Evolutionary conservation across 2,888 invertebrate species (phyloP).

Genomic region (Cheilosia grossa): DNA sequence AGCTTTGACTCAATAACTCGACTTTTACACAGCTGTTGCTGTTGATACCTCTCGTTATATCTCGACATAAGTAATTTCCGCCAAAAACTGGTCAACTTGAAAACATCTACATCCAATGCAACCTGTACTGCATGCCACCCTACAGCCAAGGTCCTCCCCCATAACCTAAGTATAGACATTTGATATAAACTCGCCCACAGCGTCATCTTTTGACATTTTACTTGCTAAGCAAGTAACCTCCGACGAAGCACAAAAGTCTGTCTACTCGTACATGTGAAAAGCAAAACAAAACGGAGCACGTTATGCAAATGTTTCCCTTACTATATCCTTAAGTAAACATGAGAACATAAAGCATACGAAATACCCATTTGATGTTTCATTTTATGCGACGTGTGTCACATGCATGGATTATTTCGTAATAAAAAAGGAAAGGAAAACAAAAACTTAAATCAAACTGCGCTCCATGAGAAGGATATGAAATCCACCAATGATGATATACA

Average conservation of each 20-base stretch:
- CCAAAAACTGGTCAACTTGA: not conserved
- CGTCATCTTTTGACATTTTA: slow-evolving; percentile 22
- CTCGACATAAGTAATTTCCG: not conserved
- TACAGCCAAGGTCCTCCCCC: too few species aligned
- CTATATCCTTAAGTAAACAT: slow-evolving; percentile 17
- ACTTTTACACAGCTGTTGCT: too few species aligned
- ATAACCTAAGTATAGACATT: not conserved
- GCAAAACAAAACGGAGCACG: slow-evolving; percentile 9
- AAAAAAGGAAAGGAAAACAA: slow-evolving; percentile 23
- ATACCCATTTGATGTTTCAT: slow-evolving; percentile 58
- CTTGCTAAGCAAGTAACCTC: slow-evolving; percentile 17
- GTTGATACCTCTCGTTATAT: too few species aligned
- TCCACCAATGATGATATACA: slow-evolving; percentile 3
- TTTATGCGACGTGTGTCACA: slow-evolving; percentile 62
- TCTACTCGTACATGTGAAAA: not conserved
- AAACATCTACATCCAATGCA: not conserved
- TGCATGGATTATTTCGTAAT: slow-evolving; percentile 56
- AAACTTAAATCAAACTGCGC: slow-evolving; percentile 11
- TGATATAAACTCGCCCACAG: not conserved
- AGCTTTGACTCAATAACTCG: too few species aligned
- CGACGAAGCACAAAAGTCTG: slow-evolving; percentile 1
- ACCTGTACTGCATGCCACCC: not conserved
- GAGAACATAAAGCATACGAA: slow-evolving; percentile 19
- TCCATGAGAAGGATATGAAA: slow-evolving; percentile 17
- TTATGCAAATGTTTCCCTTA: slow-evolving; percentile 30